Evolutionary conservation across 2,113 vertebrate genomes (phyloP), one percentile per base, ranked within the genome.

Genomic region (Rhinolophus sinicus): DNA sequence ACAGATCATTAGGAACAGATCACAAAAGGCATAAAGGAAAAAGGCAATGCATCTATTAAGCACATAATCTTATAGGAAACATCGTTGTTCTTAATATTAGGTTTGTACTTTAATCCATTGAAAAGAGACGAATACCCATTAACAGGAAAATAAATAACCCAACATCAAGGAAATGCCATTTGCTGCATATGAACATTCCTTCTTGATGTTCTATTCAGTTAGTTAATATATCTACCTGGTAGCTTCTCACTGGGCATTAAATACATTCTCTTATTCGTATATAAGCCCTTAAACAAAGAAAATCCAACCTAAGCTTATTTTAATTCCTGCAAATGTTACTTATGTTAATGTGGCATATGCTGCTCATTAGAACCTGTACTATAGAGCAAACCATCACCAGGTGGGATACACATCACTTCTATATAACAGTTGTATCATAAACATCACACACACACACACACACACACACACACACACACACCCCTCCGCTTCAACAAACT

Each of bases 291-390:
- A 84, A 83, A 86, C 94, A 88, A 96, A 97, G 95, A 94, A 72
- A 97, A 94, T 87, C 75, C 94, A 93, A 77, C 65, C 80, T 94
- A 77, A 93, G 78, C 80, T 94, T 96, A 96, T 52, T 82, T 65
- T 70, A 70, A 95, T 90, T 94, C 80, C 72, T 95, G 83, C 54
- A 92, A 96, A 96, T 96, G 93, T 94, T 89, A 93, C 93, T 95
- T 96, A 90, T 95, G 94, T 92, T 96, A 94, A 97, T 96, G 89
- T 94, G 78, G 78, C 94, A 97, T 81, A 95, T 95, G 92, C 95
- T 96, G 95, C 94, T 96, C 93, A 47, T 95, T 94, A 95, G 67
- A 97, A 96, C 80, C 95, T 73, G 95, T 84, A 92, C 65, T 75
- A 40, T 1, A 38, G 64, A 93, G 65, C 88, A 77, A 82, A 90